Evolutionary conservation across 2,888 invertebrate species (phyloP).

Genomic region (Polydrusus pterygomalis): DNA sequence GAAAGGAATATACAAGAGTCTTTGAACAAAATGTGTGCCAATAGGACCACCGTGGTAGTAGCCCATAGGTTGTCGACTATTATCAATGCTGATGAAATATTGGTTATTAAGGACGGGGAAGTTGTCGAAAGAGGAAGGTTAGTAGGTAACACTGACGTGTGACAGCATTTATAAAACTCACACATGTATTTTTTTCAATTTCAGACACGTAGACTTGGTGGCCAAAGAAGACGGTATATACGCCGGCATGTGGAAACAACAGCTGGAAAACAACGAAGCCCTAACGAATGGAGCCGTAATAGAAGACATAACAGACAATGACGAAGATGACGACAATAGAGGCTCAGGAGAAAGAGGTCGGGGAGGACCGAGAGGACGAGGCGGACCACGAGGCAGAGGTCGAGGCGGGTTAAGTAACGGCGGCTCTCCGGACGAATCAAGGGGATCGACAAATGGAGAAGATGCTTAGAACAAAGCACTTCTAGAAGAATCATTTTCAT

Average conservation of each 20-base stretch:
- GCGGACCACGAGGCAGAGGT: constrained; percentile 5
- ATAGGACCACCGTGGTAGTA: constrained; percentile 94
- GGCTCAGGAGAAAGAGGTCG: constrained; percentile 19
- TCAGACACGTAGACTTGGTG: constrained; percentile 83
- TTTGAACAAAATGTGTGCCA: constrained; percentile 83
- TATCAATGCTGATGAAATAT: constrained; percentile 94
- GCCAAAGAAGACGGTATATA: constrained; percentile 81
- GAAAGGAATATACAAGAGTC: constrained; percentile 91
- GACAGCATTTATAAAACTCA: too few relatives aligned
- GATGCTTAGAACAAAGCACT: not conserved
- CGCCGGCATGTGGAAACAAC: constrained; percentile 95
- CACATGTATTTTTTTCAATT: constrained; percentile 48
- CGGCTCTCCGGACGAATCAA: constrained; percentile 1
- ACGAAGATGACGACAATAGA: not conserved
- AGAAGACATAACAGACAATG: not conserved
- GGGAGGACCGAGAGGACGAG: constrained; percentile 18
- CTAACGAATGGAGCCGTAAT: constrained; percentile 62
- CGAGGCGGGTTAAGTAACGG: not conserved
- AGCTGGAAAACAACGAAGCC: constrained; percentile 75
- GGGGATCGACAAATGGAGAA: not conserved
- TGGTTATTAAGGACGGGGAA: constrained; percentile 93
- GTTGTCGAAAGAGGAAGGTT: constrained; percentile 89
- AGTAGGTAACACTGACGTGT: constrained; percentile 57
- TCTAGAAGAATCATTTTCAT: too few relatives aligned
- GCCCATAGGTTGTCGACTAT: constrained; percentile 96